Evolutionary conservation across 2,113 vertebrate genomes (phyloP), one percentile per base, ranked within the genome.

Genomic region (Phyllostomus discolor): DNA sequence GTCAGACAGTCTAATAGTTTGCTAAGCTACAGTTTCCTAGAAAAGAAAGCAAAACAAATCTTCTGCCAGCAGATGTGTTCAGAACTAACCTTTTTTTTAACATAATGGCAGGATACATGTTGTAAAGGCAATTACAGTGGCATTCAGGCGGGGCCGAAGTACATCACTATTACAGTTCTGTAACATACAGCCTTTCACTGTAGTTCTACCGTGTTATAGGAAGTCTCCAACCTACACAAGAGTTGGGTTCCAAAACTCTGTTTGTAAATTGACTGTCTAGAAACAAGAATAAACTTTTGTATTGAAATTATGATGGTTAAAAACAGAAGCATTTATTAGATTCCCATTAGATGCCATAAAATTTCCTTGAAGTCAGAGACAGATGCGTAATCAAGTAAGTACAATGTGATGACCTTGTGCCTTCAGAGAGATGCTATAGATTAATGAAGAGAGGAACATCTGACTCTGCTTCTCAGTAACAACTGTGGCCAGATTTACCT

Each of bases 21-120:
- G 86, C 91, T 93, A 97, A 96, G 97, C 88, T 96, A 95, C 78
- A 95, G 90, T 78, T 98, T 98, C 96, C 88, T 94, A 97, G 93
- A 97, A 1, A 2, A 96, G 57, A 75, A 97, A 98, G 97, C 94
- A 97, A 97, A 98, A 81, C 41, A 97, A 95, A 92, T 41, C 64
- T 16, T 97, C 92, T 91, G 88, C 28, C n/a, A 96, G 95, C 31
- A 5, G 92, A 98, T 96, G 93, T 94, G 96, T 88, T 92, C 91
- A 70, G 91, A 97, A 87, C 24, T 84, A 1, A 85, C 48, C 92
- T 94, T 35, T 15, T 35, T 15, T 6, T 52, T 46, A 96, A 7
- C 28, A 85, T 5, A 10, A 95, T 2, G 14, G 81, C 94, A 97
- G 94, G 93, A 84, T 93, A 54, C 83, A n/a, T 17, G 31, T 66